phyloP scores from a whole-genome alignment of 1,140 invertebrate genomes.

The Drosophila jambulina region DNA sequence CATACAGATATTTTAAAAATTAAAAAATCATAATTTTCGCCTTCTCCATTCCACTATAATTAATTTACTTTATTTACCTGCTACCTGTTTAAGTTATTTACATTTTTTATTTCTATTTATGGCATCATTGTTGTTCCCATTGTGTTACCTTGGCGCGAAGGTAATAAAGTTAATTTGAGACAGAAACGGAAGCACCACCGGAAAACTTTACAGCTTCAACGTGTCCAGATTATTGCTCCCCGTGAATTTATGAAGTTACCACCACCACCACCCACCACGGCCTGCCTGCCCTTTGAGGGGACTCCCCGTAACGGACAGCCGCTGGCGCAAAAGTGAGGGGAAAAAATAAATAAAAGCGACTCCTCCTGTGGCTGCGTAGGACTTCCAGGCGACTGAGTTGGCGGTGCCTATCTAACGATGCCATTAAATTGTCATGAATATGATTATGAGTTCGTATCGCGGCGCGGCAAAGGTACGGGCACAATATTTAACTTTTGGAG shows the following conservation, averaged over 20 bases:
- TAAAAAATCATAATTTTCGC: not conserved
- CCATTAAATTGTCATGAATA: slow-evolving; percentile 79
- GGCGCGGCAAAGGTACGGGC: slow-evolving; percentile 21
- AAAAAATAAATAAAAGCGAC: not conserved
- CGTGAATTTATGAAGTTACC: slow-evolving; percentile 7
- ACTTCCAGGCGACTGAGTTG: slow-evolving; percentile 44
- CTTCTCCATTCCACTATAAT: not conserved
- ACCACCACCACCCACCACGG: not conserved
- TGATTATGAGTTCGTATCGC: slow-evolving; percentile 52
- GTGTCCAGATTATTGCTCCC: slow-evolving; percentile 16
- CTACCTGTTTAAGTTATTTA: not conserved
- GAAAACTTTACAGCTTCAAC: slow-evolving; percentile 17
- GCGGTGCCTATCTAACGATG: slow-evolving; percentile 65
- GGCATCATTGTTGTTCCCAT: not conserved
- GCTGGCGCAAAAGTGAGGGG: not conserved
- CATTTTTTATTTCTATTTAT: not conserved
- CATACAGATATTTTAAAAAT: not conserved
- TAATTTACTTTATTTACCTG: not conserved
- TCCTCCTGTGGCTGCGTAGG: slow-evolving; percentile 26
- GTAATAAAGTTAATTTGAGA: slow-evolving; percentile 19
- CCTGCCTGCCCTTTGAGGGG: not conserved
- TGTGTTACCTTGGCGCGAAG: not conserved
- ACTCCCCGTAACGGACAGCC: not conserved
- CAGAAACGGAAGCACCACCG: slow-evolving; percentile 1
- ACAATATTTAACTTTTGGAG: slow-evolving; percentile 29